Evolutionary conservation across 1,140 invertebrate genomes (phyloP).

Genomic region (Geopemphigus sp.): DNA sequence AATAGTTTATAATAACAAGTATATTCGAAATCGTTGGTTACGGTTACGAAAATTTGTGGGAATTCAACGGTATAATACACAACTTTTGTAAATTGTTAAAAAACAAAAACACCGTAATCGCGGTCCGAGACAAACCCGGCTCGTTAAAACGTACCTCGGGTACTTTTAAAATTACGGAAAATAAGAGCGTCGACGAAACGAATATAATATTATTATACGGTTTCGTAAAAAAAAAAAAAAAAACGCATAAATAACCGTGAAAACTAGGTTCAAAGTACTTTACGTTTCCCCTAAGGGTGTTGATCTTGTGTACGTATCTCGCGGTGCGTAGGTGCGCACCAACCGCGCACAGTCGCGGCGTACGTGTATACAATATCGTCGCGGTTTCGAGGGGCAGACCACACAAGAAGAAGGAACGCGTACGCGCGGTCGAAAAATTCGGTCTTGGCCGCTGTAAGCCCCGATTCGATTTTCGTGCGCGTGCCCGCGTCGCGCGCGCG

Average conservation of each 20-base stretch:
- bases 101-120: too few species aligned
- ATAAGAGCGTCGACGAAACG: background rate
- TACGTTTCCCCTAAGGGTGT: constrained; percentile 8
- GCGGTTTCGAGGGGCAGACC: constrained; percentile 9
- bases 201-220: background rate
- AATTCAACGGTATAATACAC: too few species aligned
- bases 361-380: background rate
- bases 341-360: background rate
- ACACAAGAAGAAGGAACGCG: constrained; percentile 9
- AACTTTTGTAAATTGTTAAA: too few species aligned
- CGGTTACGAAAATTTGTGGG: too few species aligned
- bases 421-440: background rate
- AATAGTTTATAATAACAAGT: too few species aligned
- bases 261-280: constrained; percentile 4
- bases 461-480: background rate
- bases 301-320: background rate
- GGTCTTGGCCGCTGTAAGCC: background rate
- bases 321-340: background rate
- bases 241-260: background rate
- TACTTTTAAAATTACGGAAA: too few species aligned
- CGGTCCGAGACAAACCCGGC: too few species aligned
- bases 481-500: background rate
- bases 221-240: background rate
- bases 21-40: too few species aligned
- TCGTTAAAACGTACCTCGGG: too few species aligned